Evolutionary conservation across 2,113 vertebrate species (phyloP).

Genomic region (Chaetodon auriga): DNA sequence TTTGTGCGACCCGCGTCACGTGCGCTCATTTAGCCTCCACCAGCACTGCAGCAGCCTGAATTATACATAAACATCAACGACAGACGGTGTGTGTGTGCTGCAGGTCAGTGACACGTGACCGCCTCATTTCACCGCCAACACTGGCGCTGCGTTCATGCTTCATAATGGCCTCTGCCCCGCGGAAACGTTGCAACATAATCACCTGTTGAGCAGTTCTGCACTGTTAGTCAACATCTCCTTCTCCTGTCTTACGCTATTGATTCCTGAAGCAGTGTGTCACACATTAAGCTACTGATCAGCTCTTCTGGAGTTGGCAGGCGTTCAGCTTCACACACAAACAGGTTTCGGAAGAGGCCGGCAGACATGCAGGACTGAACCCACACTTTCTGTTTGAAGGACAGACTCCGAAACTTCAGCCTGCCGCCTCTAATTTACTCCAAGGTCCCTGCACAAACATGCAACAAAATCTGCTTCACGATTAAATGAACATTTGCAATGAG

Average conservation of each 20-base stretch:
- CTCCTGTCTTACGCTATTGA: constrained; percentile 1
- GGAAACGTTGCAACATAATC: constrained; percentile 1
- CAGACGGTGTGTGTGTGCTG: not conserved
- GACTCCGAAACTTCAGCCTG: not conserved
- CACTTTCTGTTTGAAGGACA: constrained; percentile 8
- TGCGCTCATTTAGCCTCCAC: constrained; percentile 2
- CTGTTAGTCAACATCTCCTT: constrained; percentile 1
- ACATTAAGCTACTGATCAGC: constrained; percentile 33
- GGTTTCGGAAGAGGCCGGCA: constrained; percentile 6
- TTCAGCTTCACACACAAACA: constrained; percentile 21
- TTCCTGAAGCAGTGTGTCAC: constrained; percentile 5
- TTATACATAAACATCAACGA: constrained; percentile 28
- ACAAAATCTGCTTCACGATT: too few relatives aligned
- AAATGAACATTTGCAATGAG: not conserved
- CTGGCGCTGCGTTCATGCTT: not conserved
- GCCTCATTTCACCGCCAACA: not conserved
- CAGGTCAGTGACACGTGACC: constrained; percentile 26
- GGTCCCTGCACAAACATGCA: not conserved
- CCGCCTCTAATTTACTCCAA: not conserved
- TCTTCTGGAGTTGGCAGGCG: constrained; percentile 19
- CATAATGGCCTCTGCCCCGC: not conserved
- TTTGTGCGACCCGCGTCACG: not conserved
- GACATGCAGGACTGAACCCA: not conserved
- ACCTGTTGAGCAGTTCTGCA: constrained; percentile 23
- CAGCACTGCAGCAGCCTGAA: constrained; percentile 21